phyloP scores from a whole-genome alignment of 2,888 invertebrate species.

The Choreutis nemorana region DNA sequence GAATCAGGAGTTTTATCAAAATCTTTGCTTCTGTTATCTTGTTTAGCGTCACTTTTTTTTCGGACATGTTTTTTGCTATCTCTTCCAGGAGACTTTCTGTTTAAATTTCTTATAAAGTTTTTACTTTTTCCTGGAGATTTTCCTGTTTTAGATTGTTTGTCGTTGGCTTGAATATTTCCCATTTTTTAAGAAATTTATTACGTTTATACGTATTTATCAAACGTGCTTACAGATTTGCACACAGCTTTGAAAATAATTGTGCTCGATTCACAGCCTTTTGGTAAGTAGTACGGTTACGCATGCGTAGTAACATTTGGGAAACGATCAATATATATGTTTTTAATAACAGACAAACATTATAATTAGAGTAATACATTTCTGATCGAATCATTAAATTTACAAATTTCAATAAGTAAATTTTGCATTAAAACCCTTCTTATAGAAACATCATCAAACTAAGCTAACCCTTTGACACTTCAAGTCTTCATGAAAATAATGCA shows the following conservation, averaged over 20 bases:
- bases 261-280: slow-evolving; percentile 33
- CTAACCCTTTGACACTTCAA: no score
- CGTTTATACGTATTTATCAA: no score
- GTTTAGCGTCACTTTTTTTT: slow-evolving; percentile 46
- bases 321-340: no score
- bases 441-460: no score
- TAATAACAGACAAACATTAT: no score
- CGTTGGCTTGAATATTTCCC: slow-evolving; percentile 64
- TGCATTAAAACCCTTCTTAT: no score
- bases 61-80: slow-evolving; percentile 50
- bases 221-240: no score
- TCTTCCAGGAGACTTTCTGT: slow-evolving; percentile 44
- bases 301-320: no score
- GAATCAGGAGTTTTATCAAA: slow-evolving; percentile 57
- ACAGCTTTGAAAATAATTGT: slow-evolving; percentile 10
- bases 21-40: slow-evolving; percentile 38
- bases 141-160: slow-evolving; percentile 57
- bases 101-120: slow-evolving; percentile 60
- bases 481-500: no score
- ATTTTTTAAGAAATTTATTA: slow-evolving; percentile 32
- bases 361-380: no score
- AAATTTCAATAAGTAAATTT: no score
- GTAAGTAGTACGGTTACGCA: slow-evolving; percentile 9
- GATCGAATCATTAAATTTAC: no score
- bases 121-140: slow-evolving; percentile 67